Conservation (phyloP, 2,797 vertebrate species). For the Tachyglossus aculeatus region DNA sequence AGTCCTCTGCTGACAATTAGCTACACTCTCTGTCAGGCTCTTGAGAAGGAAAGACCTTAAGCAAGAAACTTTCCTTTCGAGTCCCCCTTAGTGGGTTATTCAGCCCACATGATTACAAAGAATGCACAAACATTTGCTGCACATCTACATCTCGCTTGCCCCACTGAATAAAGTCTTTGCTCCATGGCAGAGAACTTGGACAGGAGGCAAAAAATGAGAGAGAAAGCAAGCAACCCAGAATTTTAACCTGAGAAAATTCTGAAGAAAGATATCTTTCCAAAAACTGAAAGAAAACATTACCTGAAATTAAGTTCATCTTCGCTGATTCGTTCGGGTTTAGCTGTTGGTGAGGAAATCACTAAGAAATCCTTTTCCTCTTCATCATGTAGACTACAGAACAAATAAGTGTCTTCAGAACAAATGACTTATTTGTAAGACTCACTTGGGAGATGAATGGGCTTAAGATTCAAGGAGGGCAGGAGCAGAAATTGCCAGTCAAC, state of each 20-base stretch:
- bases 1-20: constrained; percentile 43
- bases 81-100: not conserved
- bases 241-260: too few species aligned
- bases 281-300: not conserved
- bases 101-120: too few species aligned
- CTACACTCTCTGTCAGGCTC: constrained; percentile 7
- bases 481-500: not conserved
- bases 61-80: not conserved
- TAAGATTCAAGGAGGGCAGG: not conserved
- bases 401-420: not conserved
- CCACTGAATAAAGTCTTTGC: not conserved
- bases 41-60: not conserved
- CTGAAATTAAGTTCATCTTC: too few species aligned
- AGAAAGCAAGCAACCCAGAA: not conserved
- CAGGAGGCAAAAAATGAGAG: not conserved
- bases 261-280: too few species aligned
- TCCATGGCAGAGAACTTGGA: not conserved
- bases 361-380: not conserved
- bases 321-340: not conserved
- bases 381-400: not conserved
- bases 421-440: not conserved
- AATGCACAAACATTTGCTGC: not conserved
- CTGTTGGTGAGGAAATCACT: not conserved
- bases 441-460: not conserved
- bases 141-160: not conserved